Percentiles rank a stretch among this genome's conserved stretches.
These are phyloP conservation scores for Chunga burmeisteri DNA, from an alignment of 2,113 vertebrate genomes.

Conservation along the genomic window DNA sequence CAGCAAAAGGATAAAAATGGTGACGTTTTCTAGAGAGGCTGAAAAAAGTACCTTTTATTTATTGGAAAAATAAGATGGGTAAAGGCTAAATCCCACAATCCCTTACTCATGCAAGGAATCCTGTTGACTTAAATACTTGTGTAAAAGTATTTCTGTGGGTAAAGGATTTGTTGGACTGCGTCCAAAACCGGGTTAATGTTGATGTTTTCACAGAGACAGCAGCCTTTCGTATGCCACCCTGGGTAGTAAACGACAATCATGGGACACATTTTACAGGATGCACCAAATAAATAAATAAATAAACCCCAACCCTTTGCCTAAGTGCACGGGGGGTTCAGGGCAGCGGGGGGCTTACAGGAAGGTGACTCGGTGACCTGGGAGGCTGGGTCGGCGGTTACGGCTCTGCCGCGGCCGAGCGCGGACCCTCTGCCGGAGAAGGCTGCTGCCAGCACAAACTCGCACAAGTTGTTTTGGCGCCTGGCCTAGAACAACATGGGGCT, in stretches of 20 bases:
- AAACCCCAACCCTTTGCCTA: not conserved
- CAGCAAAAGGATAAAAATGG: not conserved
- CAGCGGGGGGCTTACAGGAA: not conserved
- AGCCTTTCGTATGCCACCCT: not conserved
- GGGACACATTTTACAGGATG: not conserved
- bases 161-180: not conserved
- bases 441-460: constrained; percentile 45
- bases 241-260: not conserved
- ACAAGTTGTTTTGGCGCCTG: not conserved
- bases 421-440: constrained; percentile 2
- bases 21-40: not conserved
- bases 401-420: rapidly evolving
- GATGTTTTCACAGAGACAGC: not conserved
- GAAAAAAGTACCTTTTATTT: constrained; percentile 6
- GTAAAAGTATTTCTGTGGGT: constrained; percentile 37
- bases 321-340: not conserved
- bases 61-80: constrained; percentile 23
- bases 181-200: not conserved
- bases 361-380: not conserved
- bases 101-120: constrained; percentile 34
- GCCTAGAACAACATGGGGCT: constrained; percentile 50
- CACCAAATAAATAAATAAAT: not conserved
- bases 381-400: not conserved
- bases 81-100: constrained; percentile 22
- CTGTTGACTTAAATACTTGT: constrained; percentile 30